Conservation (phyloP, 2,888 invertebrate species). For the Tenthredo notha region DNA sequence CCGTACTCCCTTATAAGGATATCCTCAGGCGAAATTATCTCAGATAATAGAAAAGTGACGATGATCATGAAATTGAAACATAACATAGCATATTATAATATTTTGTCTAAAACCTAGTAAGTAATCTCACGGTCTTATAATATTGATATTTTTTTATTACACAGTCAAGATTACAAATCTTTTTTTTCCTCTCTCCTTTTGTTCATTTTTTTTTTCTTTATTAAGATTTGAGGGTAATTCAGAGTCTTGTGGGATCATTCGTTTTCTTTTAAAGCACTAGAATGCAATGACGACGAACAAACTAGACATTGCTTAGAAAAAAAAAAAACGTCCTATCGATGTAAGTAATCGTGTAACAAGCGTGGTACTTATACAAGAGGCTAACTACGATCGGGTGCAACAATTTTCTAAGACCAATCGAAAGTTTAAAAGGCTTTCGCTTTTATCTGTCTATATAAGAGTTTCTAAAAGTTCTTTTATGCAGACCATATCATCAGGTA, state of each 20-base stretch:
- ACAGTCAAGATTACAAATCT: background rate
- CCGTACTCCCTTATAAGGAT: slow-evolving; percentile 51
- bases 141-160: background rate
- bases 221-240: background rate
- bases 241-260: background rate
- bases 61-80: slow-evolving; percentile 23
- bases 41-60: slow-evolving; percentile 22
- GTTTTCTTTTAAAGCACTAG: background rate
- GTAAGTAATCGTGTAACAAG: background rate
- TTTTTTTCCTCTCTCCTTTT: background rate
- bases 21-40: slow-evolving; percentile 28
- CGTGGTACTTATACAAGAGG: background rate
- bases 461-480: slow-evolving; percentile 66
- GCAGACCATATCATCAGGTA: slow-evolving; percentile 24
- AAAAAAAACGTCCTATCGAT: background rate
- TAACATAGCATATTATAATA: background rate
- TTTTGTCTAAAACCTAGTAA: too few relatives aligned
- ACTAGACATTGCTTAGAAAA: background rate
- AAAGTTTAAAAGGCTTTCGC: slow-evolving; percentile 73
- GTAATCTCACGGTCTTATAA: background rate
- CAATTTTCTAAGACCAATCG: slow-evolving; percentile 69
- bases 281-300: background rate
- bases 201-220: too few relatives aligned
- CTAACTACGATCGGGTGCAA: background rate
- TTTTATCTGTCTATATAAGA: slow-evolving; percentile 63